A percentile compares a stretch with the other conserved stretches of the same genome.
Conservation (phyloP, 2,113 vertebrate genomes). For the Solenodon paradoxus region DNA sequence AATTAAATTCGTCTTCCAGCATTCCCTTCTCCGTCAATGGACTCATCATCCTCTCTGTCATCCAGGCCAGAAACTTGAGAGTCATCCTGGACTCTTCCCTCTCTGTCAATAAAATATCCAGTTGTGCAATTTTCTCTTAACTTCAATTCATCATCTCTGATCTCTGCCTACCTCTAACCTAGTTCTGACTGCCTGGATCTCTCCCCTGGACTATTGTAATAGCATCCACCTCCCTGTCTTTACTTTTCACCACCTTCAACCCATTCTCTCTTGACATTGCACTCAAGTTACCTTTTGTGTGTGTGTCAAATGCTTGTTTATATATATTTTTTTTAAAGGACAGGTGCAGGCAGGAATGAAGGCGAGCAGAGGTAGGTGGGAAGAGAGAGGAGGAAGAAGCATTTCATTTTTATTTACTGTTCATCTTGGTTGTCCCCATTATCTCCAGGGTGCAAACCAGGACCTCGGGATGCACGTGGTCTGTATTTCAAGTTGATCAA, state of each 20-base stretch:
- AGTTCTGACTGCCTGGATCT: not conserved
- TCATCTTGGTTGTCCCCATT: too few relatives aligned
- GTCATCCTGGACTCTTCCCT: not conserved
- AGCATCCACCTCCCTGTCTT: not conserved
- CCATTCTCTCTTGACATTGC: not conserved
- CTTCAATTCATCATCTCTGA: not conserved
- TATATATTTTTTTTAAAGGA: too few relatives aligned
- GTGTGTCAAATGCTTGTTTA: too few relatives aligned
- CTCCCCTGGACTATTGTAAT: not conserved
- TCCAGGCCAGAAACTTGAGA: not conserved
- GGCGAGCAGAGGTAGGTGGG: too few relatives aligned
- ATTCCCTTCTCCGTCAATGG: not conserved
- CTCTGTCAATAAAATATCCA: not conserved
- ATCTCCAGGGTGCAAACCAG: too few relatives aligned
- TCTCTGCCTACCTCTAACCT: not conserved
- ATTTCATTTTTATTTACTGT: too few relatives aligned
- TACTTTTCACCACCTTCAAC: not conserved
- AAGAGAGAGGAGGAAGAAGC: too few relatives aligned
- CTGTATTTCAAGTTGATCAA: not conserved
- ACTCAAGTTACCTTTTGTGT: not conserved
- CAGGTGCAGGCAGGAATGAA: too few relatives aligned
- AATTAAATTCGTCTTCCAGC: not conserved
- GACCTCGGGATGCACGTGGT: too few relatives aligned
- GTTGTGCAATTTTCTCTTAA: not conserved
- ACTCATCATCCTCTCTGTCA: not conserved